phyloP scores from a whole-genome alignment of 1,140 invertebrate genomes.

The Trinorchestia longiramus region DNA sequence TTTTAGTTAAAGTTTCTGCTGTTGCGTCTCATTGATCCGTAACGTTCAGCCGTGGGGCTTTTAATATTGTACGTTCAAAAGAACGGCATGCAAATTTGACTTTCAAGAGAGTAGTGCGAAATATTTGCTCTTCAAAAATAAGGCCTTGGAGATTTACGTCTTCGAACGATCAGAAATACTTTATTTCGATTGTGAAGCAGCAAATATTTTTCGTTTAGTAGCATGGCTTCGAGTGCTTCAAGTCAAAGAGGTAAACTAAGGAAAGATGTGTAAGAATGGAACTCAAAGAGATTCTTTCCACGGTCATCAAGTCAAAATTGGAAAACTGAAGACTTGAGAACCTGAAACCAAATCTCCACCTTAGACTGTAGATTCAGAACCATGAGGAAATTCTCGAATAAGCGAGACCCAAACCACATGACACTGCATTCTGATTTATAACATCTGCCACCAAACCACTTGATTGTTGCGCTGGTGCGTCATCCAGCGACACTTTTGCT shows the following conservation, averaged over 20 bases:
- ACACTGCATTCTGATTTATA: too few species aligned
- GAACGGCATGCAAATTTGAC: not conserved
- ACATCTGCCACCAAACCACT: too few species aligned
- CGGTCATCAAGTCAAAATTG: not conserved
- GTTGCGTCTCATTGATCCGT: not conserved
- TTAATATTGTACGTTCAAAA: not conserved
- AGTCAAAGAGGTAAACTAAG: not conserved
- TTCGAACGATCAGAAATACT: not conserved
- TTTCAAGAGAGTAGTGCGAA: not conserved
- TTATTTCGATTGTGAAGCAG: not conserved
- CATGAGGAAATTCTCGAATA: too few species aligned
- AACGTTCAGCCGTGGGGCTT: not conserved
- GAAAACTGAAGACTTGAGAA: not conserved
- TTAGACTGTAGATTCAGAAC: not conserved
- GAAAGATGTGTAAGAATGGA: not conserved
- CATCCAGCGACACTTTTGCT: too few species aligned
- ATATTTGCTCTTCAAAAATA: not conserved
- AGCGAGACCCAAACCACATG: too few species aligned
- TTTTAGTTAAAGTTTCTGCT: not conserved
- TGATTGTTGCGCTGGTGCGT: too few species aligned
- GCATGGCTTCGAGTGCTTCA: not conserved
- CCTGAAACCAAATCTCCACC: not conserved
- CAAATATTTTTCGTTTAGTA: not conserved
- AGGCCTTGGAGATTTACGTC: not conserved
- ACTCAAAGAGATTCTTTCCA: not conserved